These are phyloP conservation scores for Plagodis pulveraria DNA, from an alignment of 2,888 invertebrate genomes.

Conservation along the genomic window DNA sequence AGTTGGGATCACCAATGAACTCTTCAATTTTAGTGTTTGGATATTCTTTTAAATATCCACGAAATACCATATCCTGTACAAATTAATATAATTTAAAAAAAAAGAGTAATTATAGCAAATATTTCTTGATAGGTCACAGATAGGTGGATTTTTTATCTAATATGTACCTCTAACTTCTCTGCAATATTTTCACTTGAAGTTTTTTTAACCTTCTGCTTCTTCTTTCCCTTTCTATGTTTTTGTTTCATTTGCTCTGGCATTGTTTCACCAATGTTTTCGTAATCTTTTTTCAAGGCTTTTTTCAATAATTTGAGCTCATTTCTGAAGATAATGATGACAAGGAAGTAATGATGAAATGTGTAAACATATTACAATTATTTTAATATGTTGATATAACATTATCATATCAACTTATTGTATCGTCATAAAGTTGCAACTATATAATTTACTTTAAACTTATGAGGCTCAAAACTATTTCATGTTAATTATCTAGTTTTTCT, in stretches of 20 bases:
- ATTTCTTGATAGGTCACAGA: too few relatives aligned
- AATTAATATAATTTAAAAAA: neutral
- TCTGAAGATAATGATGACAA: slow-evolving; percentile 37
- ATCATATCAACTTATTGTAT: too few relatives aligned
- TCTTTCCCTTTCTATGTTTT: slow-evolving; percentile 40
- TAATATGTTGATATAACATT: too few relatives aligned
- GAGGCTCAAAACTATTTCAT: too few relatives aligned
- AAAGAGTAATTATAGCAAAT: neutral
- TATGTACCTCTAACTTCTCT: slow-evolving; percentile 55
- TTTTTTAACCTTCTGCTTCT: slow-evolving; percentile 40
- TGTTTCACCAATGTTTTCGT: slow-evolving; percentile 51
- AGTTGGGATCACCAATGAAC: slow-evolving; percentile 67
- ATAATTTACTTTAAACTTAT: too few relatives aligned
- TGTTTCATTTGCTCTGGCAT: slow-evolving; percentile 58
- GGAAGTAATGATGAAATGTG: too few relatives aligned
- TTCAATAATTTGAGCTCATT: slow-evolving; percentile 55
- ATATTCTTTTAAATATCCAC: slow-evolving; percentile 58
- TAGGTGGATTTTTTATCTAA: too few relatives aligned
- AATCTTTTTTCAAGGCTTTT: slow-evolving; percentile 61
- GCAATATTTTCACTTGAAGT: slow-evolving; percentile 41
- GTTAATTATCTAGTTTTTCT: too few relatives aligned
- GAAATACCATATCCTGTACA: slow-evolving; percentile 52
- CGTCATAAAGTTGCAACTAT: too few relatives aligned
- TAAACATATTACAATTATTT: too few relatives aligned
- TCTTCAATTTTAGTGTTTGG: slow-evolving; percentile 54